phyloP scores from a whole-genome alignment of 2,797 vertebrate species.

The Liasis olivaceus region DNA sequence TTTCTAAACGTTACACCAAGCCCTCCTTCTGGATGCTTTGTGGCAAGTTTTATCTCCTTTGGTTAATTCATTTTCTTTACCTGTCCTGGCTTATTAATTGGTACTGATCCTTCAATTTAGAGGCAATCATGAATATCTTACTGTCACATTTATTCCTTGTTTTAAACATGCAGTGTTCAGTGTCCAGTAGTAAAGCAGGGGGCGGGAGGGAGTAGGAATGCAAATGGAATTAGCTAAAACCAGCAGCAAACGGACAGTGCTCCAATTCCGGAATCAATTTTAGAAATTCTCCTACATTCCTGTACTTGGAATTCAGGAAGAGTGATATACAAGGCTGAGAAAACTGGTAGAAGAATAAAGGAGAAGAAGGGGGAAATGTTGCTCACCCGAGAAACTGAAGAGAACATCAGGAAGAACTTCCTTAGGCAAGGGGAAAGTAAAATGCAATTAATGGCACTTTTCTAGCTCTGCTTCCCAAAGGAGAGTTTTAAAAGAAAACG shows the following conservation, averaged over 20 bases:
- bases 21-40: not conserved
- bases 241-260: not conserved
- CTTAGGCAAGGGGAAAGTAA: not conserved
- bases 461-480: not conserved
- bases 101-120: not conserved
- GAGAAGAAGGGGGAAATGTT: not conserved
- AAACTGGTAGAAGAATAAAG: not conserved
- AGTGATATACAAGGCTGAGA: not conserved
- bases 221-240: not conserved
- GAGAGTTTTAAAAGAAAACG: not conserved
- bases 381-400: not conserved
- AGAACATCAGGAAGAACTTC: not conserved
- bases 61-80: not conserved
- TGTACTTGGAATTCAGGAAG: not conserved
- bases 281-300: not conserved
- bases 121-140: not conserved
- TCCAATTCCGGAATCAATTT: not conserved
- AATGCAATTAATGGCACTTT: not conserved
- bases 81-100: not conserved
- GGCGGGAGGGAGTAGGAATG: not conserved
- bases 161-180: not conserved
- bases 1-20: not conserved
- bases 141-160: not conserved
- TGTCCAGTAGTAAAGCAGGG: not conserved
- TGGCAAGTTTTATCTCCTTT: not conserved